These are phyloP conservation scores for Amiota communis DNA, from an alignment of 2,888 invertebrate species.

Conservation along the genomic window DNA sequence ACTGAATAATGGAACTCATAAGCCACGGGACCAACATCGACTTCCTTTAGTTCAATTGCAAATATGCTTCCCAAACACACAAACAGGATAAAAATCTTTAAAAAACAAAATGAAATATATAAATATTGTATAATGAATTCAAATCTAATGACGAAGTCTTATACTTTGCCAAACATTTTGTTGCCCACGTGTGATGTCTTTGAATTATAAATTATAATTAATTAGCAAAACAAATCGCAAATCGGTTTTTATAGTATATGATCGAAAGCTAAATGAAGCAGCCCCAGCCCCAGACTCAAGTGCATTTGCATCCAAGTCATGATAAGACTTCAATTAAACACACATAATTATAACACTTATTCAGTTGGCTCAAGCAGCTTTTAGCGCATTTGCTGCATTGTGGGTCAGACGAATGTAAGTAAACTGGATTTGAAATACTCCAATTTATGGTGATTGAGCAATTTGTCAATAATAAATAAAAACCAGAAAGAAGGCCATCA, in stretches of 20 bases:
- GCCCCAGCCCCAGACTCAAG: neutral
- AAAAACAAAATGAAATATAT: neutral
- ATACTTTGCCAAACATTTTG: conserved; percentile 53
- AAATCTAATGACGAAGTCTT: conserved; percentile 31
- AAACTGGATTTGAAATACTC: neutral
- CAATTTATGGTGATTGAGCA: conserved; percentile 37
- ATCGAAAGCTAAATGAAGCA: too few relatives aligned
- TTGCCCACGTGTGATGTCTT: neutral
- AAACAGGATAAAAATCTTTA: conserved; percentile 48
- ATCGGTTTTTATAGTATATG: conserved; percentile 53
- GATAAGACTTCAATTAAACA: conserved; percentile 16
- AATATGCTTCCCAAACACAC: conserved; percentile 51
- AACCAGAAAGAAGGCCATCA: too few relatives aligned
- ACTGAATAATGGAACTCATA: conserved; percentile 74
- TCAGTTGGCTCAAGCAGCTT: neutral
- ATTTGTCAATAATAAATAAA: conserved; percentile 17
- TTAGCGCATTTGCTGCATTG: neutral
- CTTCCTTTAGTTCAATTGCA: conserved; percentile 60
- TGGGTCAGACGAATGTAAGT: neutral
- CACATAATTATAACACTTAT: neutral
- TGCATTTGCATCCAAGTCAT: conserved; percentile 7
- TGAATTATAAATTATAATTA: conserved; percentile 47
- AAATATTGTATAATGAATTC: neutral
- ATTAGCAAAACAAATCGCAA: conserved; percentile 56
- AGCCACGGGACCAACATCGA: conserved; percentile 72